Conservation (phyloP, 2,888 invertebrate species). For the Chymomyza procnemis region DNA sequence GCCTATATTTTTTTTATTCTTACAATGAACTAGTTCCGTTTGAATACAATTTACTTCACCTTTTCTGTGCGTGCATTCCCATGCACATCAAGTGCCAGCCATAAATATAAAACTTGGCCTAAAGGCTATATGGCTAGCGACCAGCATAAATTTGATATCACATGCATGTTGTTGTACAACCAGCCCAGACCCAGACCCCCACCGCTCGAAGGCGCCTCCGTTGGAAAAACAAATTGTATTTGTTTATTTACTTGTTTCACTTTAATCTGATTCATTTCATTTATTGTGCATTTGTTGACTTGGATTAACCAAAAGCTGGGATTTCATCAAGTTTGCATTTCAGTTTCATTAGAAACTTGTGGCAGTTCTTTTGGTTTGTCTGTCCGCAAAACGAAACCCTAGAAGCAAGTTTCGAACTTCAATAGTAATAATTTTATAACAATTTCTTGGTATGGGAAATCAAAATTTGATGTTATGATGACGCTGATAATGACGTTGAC, state of each 20-base stretch:
- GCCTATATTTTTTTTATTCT: no score
- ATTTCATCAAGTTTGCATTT: neutral
- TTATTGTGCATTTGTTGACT: conserved; percentile 21
- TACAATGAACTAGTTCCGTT: no score
- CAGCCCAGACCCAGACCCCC: no score
- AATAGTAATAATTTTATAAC: neutral
- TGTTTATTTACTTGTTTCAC: conserved; percentile 35
- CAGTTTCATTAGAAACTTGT: neutral
- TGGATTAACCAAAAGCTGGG: conserved; percentile 25
- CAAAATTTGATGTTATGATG: neutral
- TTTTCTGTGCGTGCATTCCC: no score
- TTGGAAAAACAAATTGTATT: neutral
- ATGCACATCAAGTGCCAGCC: neutral
- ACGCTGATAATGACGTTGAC: no score
- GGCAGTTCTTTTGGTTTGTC: neutral
- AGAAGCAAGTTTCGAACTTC: neutral
- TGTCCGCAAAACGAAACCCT: neutral
- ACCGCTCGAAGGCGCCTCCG: neutral
- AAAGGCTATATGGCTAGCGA: neutral
- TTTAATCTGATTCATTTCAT: neutral
- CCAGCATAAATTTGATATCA: neutral
- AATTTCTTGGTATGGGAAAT: neutral
- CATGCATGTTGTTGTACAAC: neutral
- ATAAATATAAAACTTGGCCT: neutral
- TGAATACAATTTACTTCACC: no score